phyloP scores from a whole-genome alignment of 1,140 invertebrate genomes.

The Bicyclus anynana region DNA sequence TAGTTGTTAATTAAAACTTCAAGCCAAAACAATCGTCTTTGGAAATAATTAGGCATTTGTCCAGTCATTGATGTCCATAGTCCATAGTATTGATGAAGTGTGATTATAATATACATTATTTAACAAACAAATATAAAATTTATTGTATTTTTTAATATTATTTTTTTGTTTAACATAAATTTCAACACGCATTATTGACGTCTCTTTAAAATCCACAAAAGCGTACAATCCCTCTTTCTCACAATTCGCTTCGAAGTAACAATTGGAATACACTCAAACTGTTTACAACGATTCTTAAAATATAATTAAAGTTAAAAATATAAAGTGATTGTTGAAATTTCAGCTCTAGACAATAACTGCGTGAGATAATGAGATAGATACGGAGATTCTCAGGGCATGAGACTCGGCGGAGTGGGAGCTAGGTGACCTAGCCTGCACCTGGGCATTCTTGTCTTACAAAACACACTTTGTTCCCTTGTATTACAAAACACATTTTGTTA shows the following conservation, averaged over 20 bases:
- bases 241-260: background rate
- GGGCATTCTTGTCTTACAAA: background rate
- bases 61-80: too few species aligned
- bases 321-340: background rate
- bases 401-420: slow-evolving; percentile 1
- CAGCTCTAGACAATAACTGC: background rate
- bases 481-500: background rate
- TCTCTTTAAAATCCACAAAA: too few species aligned
- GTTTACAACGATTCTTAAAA: background rate
- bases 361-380: slow-evolving; percentile 8
- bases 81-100: too few species aligned
- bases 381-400: background rate
- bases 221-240: too few species aligned
- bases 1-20: too few species aligned
- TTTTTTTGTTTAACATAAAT: too few species aligned
- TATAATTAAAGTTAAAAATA: background rate
- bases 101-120: too few species aligned
- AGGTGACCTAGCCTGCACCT: slow-evolving; percentile 7
- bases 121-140: too few species aligned
- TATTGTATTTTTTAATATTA: too few species aligned
- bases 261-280: background rate
- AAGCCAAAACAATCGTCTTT: too few species aligned
- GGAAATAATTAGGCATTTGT: too few species aligned
- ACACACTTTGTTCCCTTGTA: background rate
- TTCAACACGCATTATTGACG: too few species aligned